phyloP scores from a whole-genome alignment of 2,113 vertebrate species.

The Platichthys flesus region DNA sequence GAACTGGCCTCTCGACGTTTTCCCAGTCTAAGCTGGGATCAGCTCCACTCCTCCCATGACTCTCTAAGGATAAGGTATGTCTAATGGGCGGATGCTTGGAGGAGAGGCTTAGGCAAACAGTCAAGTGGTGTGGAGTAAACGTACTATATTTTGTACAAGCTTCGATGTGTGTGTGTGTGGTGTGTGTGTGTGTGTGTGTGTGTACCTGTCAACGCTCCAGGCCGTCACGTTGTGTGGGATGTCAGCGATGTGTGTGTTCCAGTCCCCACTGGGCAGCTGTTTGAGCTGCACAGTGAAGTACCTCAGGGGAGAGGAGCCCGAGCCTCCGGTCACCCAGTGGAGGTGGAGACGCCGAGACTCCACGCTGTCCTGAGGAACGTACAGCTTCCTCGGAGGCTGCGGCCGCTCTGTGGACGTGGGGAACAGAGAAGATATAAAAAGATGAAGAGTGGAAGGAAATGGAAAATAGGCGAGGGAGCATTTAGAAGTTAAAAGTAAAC shows the following conservation, averaged over 20 bases:
- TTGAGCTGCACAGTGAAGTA: constrained; percentile 92
- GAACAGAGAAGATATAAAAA: background rate
- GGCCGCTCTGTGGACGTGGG: constrained; percentile 86
- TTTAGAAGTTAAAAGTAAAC: background rate
- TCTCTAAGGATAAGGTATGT: no score
- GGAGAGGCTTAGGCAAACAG: background rate
- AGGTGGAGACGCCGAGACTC: constrained; percentile 85
- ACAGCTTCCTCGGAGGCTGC: constrained; percentile 87
- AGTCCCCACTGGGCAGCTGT: constrained; percentile 85
- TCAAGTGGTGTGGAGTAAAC: background rate
- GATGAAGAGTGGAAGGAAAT: background rate
- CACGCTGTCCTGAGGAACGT: constrained; percentile 87
- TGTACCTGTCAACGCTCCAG: constrained; percentile 87
- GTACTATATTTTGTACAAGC: background rate
- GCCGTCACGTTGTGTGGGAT: constrained; percentile 88
- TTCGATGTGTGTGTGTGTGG: background rate
- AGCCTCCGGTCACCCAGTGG: constrained; percentile 88
- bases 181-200: background rate
- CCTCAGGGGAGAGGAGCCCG: constrained; percentile 90
- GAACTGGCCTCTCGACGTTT: no score
- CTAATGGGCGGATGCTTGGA: background rate
- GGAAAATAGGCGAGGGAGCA: background rate
- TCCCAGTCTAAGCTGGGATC: no score
- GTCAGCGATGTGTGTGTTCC: constrained; percentile 89
- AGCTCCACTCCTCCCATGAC: no score